Evolutionary conservation across 2,113 vertebrate genomes (phyloP).

Genomic region (Copsychus sechellarum): DNA sequence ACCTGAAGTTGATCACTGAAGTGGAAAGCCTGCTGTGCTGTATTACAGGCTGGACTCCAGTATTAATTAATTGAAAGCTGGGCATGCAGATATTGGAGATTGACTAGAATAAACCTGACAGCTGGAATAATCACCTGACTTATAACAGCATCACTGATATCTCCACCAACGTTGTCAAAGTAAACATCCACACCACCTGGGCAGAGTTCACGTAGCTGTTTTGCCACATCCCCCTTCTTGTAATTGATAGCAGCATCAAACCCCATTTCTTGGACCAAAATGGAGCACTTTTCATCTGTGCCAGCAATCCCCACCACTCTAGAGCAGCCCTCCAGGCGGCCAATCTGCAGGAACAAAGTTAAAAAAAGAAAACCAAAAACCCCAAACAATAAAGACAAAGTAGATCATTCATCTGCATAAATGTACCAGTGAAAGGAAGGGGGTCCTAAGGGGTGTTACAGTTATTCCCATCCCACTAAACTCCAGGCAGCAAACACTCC

Average conservation of each 20-base stretch:
- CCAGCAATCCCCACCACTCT: constrained; percentile 93
- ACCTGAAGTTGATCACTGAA: not conserved
- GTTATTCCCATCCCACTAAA: not conserved
- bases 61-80: not conserved
- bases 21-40: not conserved
- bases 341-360: constrained; percentile 76
- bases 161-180: constrained; percentile 95
- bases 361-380: not conserved
- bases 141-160: constrained; percentile 88
- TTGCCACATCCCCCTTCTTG: constrained; percentile 75
- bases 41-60: not conserved
- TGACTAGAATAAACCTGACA: not conserved
- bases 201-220: constrained; percentile 80
- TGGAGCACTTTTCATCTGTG: constrained; percentile 85
- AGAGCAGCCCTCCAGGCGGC: constrained; percentile 85
- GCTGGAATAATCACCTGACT: constrained; percentile 70
- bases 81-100: not conserved
- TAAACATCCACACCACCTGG: constrained; percentile 89
- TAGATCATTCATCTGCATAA: not conserved
- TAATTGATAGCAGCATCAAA: constrained; percentile 92
- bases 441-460: not conserved
- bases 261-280: constrained; percentile 84
- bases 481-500: not conserved
- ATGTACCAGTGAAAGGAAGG: not conserved
- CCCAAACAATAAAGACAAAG: not conserved